Percentiles rank a stretch among this genome's conserved stretches.
These are phyloP conservation scores for Thunnus thynnus DNA, from an alignment of 2,113 vertebrate genomes.

Conservation along the genomic window DNA sequence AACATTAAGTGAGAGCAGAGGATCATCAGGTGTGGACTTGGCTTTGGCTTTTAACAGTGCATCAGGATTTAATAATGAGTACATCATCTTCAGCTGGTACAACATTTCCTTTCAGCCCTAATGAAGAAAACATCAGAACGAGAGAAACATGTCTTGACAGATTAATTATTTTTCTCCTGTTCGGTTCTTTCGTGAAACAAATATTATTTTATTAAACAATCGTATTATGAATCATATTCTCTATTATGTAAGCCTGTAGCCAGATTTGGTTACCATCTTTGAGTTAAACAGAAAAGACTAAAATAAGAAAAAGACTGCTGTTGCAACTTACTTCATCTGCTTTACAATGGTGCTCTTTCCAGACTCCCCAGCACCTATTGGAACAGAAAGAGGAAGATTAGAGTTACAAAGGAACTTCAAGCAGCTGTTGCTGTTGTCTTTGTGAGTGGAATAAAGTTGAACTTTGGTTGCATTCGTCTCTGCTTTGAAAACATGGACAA, in stretches of 20 bases:
- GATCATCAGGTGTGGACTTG: not conserved
- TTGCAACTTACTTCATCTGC: slow-evolving; percentile 97
- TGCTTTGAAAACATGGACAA: slow-evolving; percentile 28
- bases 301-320: not conserved
- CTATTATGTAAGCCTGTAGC: not conserved
- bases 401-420: slow-evolving; percentile 31
- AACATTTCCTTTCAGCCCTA: not conserved
- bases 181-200: not conserved
- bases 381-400: slow-evolving; percentile 64
- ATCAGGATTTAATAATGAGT: not conserved
- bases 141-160: not conserved
- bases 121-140: not conserved
- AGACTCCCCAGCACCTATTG: slow-evolving; percentile 94
- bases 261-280: not conserved
- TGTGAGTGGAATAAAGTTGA: slow-evolving; percentile 17
- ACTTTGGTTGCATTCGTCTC: slow-evolving; percentile 13
- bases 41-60: not conserved
- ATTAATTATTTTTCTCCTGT: not conserved
- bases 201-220: not conserved
- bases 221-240: not conserved
- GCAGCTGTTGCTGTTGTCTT: not conserved
- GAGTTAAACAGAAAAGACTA: not conserved
- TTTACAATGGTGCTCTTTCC: slow-evolving; percentile 99
- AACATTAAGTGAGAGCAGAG: not conserved
- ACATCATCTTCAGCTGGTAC: not conserved